Evolutionary conservation across 2,888 invertebrate species (phyloP).

Genomic region (Melikaiella ostensackeni): DNA sequence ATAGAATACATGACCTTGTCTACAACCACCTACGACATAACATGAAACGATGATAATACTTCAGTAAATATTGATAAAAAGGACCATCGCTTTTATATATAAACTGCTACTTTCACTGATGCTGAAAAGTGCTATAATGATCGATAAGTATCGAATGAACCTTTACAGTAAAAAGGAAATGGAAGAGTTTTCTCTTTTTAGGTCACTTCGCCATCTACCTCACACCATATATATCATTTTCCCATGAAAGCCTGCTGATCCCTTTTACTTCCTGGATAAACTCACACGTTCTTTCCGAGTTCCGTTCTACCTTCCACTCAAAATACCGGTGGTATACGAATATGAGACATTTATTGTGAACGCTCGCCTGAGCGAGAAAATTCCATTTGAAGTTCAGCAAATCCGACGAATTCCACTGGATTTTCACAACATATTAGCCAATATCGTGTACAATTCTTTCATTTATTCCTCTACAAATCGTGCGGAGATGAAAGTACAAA

Average conservation of each 20-base stretch:
- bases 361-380: conserved; percentile 2
- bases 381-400: conserved; percentile 17
- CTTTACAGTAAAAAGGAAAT: conserved; percentile 30
- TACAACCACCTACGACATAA: neutral
- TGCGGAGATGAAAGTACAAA: too few species aligned
- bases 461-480: neutral
- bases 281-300: conserved; percentile 18
- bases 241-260: conserved; percentile 36
- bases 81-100: neutral
- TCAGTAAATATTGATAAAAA: neutral
- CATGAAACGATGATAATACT: neutral
- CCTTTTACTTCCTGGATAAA: conserved; percentile 34
- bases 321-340: conserved; percentile 8
- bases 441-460: neutral
- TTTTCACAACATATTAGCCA: conserved; percentile 1
- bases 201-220: conserved; percentile 22
- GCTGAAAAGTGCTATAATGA: neutral
- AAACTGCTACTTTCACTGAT: neutral
- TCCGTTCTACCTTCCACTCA: conserved; percentile 15
- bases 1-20: neutral
- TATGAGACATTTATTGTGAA: conserved; percentile 33
- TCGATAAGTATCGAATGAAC: conserved; percentile 35
- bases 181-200: conserved; percentile 7
- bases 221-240: conserved; percentile 31
- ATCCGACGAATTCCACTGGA: conserved; percentile 5